Evolutionary conservation across 2,888 invertebrate species (phyloP).

Genomic region (Chloroclysta siterata): DNA sequence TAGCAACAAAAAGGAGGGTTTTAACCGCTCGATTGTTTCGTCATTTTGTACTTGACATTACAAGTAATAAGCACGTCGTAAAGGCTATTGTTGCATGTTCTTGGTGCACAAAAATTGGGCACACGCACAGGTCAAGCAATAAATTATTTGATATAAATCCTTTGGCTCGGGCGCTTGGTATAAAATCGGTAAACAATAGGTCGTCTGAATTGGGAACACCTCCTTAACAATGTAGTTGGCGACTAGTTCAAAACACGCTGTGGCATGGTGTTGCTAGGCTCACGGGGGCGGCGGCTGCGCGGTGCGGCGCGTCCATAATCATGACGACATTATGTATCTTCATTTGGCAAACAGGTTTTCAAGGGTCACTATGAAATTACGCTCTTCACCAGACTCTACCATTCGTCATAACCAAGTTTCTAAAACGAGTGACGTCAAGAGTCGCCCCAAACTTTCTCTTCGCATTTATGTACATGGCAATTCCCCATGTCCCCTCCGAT

Average conservation of each 20-base stretch:
- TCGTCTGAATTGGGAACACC: conserved; percentile 39
- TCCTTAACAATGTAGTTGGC: conserved; percentile 37
- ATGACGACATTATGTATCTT: conserved; percentile 19
- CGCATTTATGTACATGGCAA: conserved; percentile 17
- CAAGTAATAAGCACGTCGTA: conserved; percentile 48
- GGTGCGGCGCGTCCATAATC: conserved; percentile 18
- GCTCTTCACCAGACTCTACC: conserved; percentile 2
- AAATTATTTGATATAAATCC: conserved; percentile 36
- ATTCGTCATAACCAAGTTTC: conserved; percentile 1
- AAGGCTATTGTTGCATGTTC: conserved; percentile 47
- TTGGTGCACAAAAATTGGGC: conserved; percentile 44
- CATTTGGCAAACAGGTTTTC: conserved; percentile 34
- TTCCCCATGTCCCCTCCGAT: conserved; percentile 9
- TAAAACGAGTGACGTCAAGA: conserved; percentile 5
- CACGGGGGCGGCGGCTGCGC: conserved; percentile 5
- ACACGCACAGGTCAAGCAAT: conserved; percentile 29
- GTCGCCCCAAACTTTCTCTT: conserved; percentile 35
- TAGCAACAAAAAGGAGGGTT: conserved; percentile 56
- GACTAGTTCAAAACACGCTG: conserved; percentile 30
- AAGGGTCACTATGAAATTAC: conserved; percentile 18
- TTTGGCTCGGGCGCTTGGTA: conserved; percentile 23
- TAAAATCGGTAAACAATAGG: conserved; percentile 41
- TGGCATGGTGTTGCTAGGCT: conserved; percentile 38
- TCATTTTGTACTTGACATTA: conserved; percentile 54
- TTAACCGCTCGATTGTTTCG: conserved; percentile 59